These are phyloP conservation scores for Chiridota heheva DNA, from an alignment of 35 echinoderm and acorn worm species.

Conservation along the genomic window DNA sequence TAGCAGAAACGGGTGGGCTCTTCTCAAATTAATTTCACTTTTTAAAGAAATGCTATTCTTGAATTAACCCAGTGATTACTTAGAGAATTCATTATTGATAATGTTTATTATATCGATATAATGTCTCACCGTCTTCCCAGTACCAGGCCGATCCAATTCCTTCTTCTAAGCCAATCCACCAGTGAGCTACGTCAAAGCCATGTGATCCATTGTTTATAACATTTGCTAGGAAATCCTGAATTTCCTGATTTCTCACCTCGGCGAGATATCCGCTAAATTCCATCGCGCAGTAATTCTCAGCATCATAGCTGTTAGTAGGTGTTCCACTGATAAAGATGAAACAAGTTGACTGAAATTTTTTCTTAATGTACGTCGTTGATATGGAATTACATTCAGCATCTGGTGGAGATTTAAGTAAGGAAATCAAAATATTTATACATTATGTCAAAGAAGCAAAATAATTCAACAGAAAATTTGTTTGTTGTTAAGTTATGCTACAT, in stretches of 20 bases:
- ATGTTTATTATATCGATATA: neutral
- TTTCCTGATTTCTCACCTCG: neutral
- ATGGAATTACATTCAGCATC: neutral
- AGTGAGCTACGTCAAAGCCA: neutral
- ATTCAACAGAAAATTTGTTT: too few species aligned
- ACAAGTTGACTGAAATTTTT: neutral
- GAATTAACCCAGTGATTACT: neutral
- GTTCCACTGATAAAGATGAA: neutral
- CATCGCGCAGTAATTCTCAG: neutral
- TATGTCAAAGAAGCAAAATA: too few species aligned
- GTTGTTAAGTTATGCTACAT: too few species aligned
- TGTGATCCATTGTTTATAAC: conserved; percentile 13
- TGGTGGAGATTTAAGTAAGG: too few species aligned
- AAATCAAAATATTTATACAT: too few species aligned
- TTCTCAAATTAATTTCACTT: too few species aligned
- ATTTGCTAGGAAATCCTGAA: conserved; percentile 5
- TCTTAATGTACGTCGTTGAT: neutral
- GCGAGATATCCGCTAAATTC: conserved; percentile 8
- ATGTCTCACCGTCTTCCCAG: conserved; percentile 18
- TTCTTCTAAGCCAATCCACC: conserved; percentile 38
- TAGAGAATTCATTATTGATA: neutral
- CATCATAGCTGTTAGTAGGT: neutral
- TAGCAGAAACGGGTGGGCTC: too few species aligned
- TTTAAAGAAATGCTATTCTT: neutral
- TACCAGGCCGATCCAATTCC: neutral